These are phyloP conservation scores for Platycercus adscitus DNA, from an alignment of 2,113 vertebrate genomes.

Conservation along the genomic window DNA sequence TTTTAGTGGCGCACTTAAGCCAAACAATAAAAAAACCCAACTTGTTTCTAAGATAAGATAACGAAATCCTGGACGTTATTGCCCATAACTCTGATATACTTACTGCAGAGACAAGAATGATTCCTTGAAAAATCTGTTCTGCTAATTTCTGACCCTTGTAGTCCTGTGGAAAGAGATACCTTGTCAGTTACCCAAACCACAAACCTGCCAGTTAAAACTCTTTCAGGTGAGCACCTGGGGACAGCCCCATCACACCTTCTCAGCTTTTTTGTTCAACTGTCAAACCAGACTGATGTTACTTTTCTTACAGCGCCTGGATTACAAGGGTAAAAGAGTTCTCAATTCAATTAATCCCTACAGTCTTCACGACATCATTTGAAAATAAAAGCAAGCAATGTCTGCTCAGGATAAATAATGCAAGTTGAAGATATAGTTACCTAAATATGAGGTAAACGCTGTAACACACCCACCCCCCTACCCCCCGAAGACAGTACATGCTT, in stretches of 20 bases:
- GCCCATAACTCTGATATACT: conserved; percentile 37
- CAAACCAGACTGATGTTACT: background rate
- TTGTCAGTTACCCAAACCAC: background rate
- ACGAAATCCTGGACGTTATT: background rate
- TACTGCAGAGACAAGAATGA: conserved; percentile 95
- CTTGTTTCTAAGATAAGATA: background rate
- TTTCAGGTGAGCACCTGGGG: background rate
- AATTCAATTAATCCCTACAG: background rate
- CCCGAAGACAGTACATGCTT: fast-evolving
- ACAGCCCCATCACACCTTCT: background rate
- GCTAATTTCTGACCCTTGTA: conserved; percentile 97
- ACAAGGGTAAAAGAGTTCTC: background rate
- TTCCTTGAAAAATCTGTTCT: conserved; percentile 97
- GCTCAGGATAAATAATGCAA: background rate
- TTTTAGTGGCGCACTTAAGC: background rate
- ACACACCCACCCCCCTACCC: no score
- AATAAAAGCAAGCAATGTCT: background rate
- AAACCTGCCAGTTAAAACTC: background rate
- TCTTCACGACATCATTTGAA: background rate
- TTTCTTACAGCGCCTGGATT: background rate
- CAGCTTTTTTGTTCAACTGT: background rate
- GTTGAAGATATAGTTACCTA: background rate
- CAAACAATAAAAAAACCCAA: background rate
- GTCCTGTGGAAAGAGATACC: conserved; percentile 77
- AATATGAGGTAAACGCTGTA: background rate